phyloP scores from a whole-genome alignment of 2,797 vertebrate genomes.

The Parauchenoglanis ngamensis region DNA sequence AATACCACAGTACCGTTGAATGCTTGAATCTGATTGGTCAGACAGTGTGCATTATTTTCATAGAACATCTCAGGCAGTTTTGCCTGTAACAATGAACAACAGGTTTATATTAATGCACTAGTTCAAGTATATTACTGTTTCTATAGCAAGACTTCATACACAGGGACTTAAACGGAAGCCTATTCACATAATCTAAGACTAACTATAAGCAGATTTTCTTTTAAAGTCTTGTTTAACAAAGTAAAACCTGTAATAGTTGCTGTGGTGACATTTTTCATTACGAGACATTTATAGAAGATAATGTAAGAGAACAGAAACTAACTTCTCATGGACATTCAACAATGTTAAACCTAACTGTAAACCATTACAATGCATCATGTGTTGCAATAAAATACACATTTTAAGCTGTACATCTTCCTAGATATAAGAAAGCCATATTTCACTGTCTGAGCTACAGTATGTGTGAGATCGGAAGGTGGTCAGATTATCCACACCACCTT shows the following conservation, averaged over 20 bases:
- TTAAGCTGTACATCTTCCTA: background rate
- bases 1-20: background rate
- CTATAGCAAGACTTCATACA: too few species aligned
- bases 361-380: background rate
- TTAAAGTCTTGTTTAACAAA: too few species aligned
- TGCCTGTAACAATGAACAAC: too few species aligned
- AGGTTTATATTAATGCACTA: too few species aligned
- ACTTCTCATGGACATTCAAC: too few species aligned
- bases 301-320: background rate
- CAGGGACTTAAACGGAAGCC: too few species aligned
- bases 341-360: background rate
- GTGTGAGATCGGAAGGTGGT: background rate
- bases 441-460: background rate
- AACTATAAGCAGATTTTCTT: background rate
- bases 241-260: too few species aligned
- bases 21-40: background rate
- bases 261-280: too few species aligned
- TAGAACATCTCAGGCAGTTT: background rate
- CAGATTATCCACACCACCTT: background rate
- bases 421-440: background rate
- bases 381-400: background rate
- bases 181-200: too few species aligned
- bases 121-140: too few species aligned
- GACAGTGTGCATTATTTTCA: background rate
- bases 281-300: background rate